Percentiles rank a stretch among this genome's conserved stretches.
Conservation (phyloP, 2,113 vertebrate species). For the Orthonyx spaldingii region DNA sequence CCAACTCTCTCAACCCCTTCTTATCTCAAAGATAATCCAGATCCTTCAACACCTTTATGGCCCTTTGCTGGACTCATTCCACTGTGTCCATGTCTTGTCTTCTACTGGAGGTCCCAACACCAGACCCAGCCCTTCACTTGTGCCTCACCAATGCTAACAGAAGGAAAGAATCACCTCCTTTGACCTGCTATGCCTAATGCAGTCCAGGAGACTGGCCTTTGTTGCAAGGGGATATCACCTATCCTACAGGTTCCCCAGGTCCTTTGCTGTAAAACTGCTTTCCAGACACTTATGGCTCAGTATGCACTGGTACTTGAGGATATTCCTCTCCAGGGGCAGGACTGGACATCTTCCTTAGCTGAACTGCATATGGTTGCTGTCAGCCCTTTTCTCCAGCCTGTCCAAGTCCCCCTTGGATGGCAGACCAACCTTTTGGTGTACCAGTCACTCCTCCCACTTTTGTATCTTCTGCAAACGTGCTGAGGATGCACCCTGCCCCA, state of each 20-base stretch:
- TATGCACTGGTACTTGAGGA: background rate
- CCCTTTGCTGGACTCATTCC: background rate
- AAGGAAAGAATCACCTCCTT: background rate
- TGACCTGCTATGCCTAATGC: background rate
- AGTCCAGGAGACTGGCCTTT: background rate
- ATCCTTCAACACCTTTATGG: background rate
- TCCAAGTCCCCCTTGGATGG: background rate
- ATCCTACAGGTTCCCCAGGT: background rate
- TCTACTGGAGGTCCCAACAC: background rate
- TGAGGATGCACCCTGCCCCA: background rate
- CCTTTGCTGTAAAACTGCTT: background rate
- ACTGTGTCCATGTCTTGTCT: background rate
- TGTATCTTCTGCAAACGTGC: background rate
- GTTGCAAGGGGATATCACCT: background rate
- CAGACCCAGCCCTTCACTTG: background rate
- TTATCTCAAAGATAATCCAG: background rate
- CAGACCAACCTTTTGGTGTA: background rate
- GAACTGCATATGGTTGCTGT: background rate
- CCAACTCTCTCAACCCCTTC: background rate
- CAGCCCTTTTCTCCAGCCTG: background rate
- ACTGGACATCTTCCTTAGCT: background rate
- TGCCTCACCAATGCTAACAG: background rate
- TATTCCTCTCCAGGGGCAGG: background rate
- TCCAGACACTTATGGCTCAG: background rate
- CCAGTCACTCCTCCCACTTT: background rate